phyloP scores from a whole-genome alignment of 2,888 invertebrate species.

The Melangyna quadrimaculata region DNA sequence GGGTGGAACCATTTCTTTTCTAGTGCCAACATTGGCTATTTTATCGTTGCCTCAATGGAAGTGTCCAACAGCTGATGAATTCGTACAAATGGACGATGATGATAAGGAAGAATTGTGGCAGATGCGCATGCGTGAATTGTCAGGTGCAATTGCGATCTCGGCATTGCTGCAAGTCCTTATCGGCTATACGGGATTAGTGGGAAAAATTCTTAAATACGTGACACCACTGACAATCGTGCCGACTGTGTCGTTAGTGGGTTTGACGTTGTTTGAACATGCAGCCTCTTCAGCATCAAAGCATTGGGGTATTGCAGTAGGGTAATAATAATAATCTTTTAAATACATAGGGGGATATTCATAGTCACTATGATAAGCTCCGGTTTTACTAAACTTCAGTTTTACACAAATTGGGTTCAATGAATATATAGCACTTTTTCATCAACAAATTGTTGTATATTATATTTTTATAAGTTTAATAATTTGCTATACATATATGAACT shows the following conservation, averaged over 20 bases:
- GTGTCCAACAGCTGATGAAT: conserved; percentile 83
- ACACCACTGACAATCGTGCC: conserved; percentile 93
- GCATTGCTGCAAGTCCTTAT: conserved; percentile 89
- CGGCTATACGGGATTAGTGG: conserved; percentile 88
- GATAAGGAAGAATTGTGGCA: conserved; percentile 87
- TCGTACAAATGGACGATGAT: conserved; percentile 83
- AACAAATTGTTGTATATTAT: too few relatives aligned
- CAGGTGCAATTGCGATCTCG: conserved; percentile 91
- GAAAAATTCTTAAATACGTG: conserved; percentile 87
- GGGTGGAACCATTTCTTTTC: conserved; percentile 90
- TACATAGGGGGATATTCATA: too few relatives aligned
- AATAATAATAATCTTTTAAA: too few relatives aligned
- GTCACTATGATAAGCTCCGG: too few relatives aligned
- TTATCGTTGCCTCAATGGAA: conserved; percentile 87
- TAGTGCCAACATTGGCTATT: conserved; percentile 90
- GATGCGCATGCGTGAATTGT: conserved; percentile 89
- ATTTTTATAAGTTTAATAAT: too few relatives aligned
- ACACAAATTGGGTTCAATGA: too few relatives aligned
- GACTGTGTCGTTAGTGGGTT: conserved; percentile 90
- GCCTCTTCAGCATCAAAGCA: conserved; percentile 90
- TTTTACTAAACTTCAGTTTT: too few relatives aligned
- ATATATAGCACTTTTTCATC: too few relatives aligned
- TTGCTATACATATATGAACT: too few relatives aligned
- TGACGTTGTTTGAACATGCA: conserved; percentile 91
- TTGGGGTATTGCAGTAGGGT: conserved; percentile 92